Evolutionary conservation across 1,140 invertebrate genomes (phyloP).

Genomic region (Zaprionus lachaisei): DNA sequence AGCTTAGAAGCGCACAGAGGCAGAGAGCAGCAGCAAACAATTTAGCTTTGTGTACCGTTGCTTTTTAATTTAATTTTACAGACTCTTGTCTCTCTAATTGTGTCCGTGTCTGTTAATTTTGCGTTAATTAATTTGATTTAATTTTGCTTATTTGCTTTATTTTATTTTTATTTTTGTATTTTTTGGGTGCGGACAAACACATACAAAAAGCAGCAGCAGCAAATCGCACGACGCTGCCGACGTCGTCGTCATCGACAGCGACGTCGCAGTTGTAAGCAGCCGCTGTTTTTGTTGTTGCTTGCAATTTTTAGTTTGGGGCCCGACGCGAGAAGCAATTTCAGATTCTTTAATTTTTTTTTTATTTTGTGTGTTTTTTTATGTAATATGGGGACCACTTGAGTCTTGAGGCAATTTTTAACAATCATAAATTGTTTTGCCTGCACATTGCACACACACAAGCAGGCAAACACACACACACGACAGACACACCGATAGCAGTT

Average conservation of each 20-base stretch:
- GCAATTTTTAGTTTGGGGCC: conserved; percentile 19
- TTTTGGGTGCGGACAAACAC: conserved; percentile 67
- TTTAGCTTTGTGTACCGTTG: conserved; percentile 44
- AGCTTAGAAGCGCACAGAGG: conserved; percentile 16
- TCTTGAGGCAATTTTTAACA: conserved; percentile 34
- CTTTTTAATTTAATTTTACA: conserved; percentile 64
- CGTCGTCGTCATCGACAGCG: conserved; percentile 57
- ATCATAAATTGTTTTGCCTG: conserved; percentile 71
- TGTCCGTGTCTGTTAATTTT: conserved; percentile 45
- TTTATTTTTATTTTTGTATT: conserved; percentile 22
- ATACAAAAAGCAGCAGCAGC: conserved; percentile 41
- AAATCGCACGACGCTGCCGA: conserved; percentile 50
- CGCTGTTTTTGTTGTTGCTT: conserved; percentile 41
- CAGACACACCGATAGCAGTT: conserved; percentile 46
- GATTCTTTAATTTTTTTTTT: not conserved
- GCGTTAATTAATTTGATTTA: conserved; percentile 48
- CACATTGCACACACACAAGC: conserved; percentile 56
- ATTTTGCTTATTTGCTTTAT: conserved; percentile 51
- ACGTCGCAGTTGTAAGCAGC: conserved; percentile 35
- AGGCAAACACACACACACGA: conserved; percentile 32
- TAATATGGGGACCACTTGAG: conserved; percentile 28
- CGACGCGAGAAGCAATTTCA: conserved; percentile 11
- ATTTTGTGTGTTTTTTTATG: conserved; percentile 18
- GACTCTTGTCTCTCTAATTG: conserved; percentile 31
- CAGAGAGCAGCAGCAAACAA: conserved; percentile 13